These are phyloP conservation scores for Cephus spinipes DNA, from an alignment of 2,888 invertebrate species.

Conservation along the genomic window DNA sequence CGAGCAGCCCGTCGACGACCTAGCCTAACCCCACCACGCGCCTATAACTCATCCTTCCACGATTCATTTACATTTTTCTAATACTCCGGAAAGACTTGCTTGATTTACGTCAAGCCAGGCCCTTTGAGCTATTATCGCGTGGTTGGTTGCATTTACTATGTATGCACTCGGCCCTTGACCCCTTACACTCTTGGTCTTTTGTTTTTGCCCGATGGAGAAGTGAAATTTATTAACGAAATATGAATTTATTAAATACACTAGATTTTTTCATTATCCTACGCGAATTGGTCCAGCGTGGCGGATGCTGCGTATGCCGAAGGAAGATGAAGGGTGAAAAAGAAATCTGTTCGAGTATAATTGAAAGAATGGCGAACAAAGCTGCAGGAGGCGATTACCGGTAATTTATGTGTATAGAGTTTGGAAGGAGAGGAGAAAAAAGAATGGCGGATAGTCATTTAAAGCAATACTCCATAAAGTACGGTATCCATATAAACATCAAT, in stretches of 20 bases:
- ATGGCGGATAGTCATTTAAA: slow-evolving; percentile 23
- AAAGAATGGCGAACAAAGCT: background rate
- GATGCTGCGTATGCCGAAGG: background rate
- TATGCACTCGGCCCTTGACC: background rate
- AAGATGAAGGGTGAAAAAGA: background rate
- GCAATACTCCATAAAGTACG: slow-evolving; percentile 25
- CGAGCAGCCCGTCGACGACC: background rate
- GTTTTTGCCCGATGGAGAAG: background rate
- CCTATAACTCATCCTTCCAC: slow-evolving; percentile 28
- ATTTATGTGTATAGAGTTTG: background rate
- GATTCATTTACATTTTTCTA: slow-evolving; percentile 28
- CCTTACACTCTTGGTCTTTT: background rate
- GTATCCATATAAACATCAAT: slow-evolving; percentile 22
- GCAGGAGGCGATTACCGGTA: background rate
- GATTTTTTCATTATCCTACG: background rate
- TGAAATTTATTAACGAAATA: too few relatives aligned
- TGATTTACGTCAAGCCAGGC: background rate
- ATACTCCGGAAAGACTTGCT: background rate
- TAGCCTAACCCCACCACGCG: slow-evolving; percentile 9
- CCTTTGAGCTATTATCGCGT: background rate
- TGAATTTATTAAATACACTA: background rate
- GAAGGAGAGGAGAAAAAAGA: background rate
- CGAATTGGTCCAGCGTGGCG: background rate
- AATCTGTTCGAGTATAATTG: background rate
- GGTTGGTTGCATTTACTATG: background rate